Base-by-base conservation (phyloP, 1,140 invertebrate species). In the Magallana ariakensis region DNA sequence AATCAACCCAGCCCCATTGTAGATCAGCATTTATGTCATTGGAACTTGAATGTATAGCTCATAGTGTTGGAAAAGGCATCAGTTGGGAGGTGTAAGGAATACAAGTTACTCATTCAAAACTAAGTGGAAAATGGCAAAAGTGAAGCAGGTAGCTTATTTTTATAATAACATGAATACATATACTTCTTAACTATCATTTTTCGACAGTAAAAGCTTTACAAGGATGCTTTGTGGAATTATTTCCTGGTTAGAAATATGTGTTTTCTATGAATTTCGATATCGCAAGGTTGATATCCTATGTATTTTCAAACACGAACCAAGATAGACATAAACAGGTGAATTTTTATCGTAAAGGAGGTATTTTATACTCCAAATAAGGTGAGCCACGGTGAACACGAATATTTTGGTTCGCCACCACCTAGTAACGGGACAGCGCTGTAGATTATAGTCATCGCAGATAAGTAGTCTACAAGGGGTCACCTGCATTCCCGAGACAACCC, bases 351-450 rank as follows among this genome's bases (percentile, higher is more conserved):
- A 7, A 60, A 60, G 9, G 62, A 33, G 33, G 10, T 75, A 26
- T 26, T 75, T 75, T 33, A 26, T 75, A 19, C 10, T 26, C 66
- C 22, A 1, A 26, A 75, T 75, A 75, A 75, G 22, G 19, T 26
- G 66, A 33, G 11, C 22, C 22, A 75, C 33, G 7, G 19, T 75
- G 66, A 75, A 75, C 66, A 75, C 22, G 66, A 75, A 33, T 13
- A 33, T 75, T 70, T 13, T 33, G 66, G 66, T 33, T 10, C 15
- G 66, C 22, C 66, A 75, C 7, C 22, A 75, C 66, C 66, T 75
- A 75, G 66, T 75, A 33, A 75, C 66, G 22, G 13, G 22, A 75
- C 66, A 75, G 22, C 33, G 66, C 66, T 75, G 22, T 75, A 33
- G 66, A 26, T 75, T 22, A 75, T 75, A 33, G 66, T 13, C 22